A percentile compares a stretch with the other conserved stretches of the same genome.
Evolutionary conservation across 2,888 invertebrate species (phyloP).

Genomic region (Physocephala rufipes): DNA sequence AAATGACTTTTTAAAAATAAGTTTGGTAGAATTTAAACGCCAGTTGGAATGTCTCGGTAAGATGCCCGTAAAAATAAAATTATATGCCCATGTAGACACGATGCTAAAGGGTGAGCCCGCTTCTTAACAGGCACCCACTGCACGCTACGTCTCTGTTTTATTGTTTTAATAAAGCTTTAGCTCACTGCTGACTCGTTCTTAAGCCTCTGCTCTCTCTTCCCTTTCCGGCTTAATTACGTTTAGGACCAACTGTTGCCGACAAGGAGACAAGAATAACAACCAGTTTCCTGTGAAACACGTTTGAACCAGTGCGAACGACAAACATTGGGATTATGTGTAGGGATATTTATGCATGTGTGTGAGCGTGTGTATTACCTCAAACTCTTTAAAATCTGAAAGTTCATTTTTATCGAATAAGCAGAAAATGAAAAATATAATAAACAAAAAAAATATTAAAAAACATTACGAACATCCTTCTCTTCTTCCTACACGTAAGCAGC

Average conservation of each 20-base stretch:
- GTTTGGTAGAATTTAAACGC: no score
- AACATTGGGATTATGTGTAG: no score
- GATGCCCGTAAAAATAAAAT: no score
- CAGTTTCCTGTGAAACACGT: background rate
- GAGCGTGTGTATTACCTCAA: background rate
- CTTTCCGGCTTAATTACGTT: background rate
- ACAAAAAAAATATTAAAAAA: background rate
- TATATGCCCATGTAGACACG: no score
- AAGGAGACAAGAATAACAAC: no score
- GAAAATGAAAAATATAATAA: slow-evolving; percentile 7
- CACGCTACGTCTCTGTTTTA: no score
- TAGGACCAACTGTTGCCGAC: slow-evolving; percentile 9
- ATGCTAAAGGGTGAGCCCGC: background rate
- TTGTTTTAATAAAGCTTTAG: no score
- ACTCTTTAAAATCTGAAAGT: slow-evolving; percentile 3
- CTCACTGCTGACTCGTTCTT: background rate
- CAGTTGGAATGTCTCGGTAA: no score
- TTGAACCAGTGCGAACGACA: background rate
- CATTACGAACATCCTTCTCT: no score
- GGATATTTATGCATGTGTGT: no score
- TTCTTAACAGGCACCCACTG: background rate
- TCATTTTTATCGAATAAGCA: slow-evolving; percentile 21
- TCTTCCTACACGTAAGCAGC: background rate
- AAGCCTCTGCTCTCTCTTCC: background rate
- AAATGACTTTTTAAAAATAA: no score